A percentile compares a stretch with the other conserved stretches of the same genome.
Conservation (phyloP, 2,113 vertebrate genomes). For the Cyprichromis sp. region DNA sequence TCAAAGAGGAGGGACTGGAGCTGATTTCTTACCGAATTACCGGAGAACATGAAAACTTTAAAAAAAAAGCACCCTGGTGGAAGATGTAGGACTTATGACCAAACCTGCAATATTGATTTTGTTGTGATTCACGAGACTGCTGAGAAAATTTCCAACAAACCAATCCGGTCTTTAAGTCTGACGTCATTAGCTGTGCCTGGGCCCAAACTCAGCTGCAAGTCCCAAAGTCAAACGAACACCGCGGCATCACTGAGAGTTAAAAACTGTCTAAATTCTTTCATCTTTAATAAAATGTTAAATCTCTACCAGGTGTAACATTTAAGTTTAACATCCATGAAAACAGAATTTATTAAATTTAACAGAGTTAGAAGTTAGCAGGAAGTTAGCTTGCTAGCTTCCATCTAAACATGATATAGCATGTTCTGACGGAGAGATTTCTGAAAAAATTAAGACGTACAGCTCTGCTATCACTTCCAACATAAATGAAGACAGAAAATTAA, state of each 20-base stretch:
- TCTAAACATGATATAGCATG: neutral
- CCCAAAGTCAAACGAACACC: neutral
- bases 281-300: neutral
- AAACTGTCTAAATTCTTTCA: neutral
- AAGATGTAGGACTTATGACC: neutral
- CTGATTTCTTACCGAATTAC: neutral
- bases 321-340: neutral
- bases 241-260: neutral
- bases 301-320: neutral
- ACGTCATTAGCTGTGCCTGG: neutral
- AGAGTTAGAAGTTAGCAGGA: neutral
- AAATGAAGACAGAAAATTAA: neutral
- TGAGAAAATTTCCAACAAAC: neutral
- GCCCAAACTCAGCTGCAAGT: neutral
- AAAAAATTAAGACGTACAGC: fast-evolving
- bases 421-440: fast-evolving
- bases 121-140: neutral
- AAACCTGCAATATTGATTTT: neutral
- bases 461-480: neutral
- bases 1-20: neutral
- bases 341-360: neutral
- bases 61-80: neutral
- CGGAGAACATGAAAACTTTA: neutral
- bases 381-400: fast-evolving
- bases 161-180: neutral